Percentiles rank a stretch among this genome's conserved stretches.
Evolutionary conservation across 53 echinoderm and acorn worm species (phyloP).

Genomic region (Arbacia lixula): DNA sequence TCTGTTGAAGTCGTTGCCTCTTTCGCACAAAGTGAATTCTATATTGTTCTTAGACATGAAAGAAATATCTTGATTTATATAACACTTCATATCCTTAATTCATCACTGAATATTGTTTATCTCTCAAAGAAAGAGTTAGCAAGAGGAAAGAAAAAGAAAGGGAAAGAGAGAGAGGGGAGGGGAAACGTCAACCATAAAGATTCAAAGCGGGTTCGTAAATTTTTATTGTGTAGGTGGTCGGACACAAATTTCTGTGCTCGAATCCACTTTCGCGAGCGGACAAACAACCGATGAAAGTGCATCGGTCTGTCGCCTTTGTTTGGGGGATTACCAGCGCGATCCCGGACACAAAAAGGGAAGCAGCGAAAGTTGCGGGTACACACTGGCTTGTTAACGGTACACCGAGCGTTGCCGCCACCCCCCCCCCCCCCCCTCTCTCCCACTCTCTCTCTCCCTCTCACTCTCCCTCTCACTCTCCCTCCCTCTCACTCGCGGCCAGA

Average conservation of each 20-base stretch:
- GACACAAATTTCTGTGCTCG: constrained; percentile 5
- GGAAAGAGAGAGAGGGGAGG: no score
- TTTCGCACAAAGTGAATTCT: no score
- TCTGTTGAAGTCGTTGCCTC: no score
- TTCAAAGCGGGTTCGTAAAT: constrained; percentile 29
- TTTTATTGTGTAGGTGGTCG: constrained; percentile 36
- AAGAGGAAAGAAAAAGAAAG: no score
- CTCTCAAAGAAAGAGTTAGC: no score
- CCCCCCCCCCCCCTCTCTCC: no score
- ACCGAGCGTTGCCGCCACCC: no score
- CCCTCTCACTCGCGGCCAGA: background rate
- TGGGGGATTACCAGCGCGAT: background rate
- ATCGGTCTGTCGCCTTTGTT: constrained; percentile 25
- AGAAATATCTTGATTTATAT: no score
- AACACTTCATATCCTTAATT: no score
- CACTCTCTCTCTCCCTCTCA: no score
- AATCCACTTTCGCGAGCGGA: constrained; percentile 1
- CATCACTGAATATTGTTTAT: no score
- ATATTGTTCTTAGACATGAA: no score
- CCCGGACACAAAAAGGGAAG: constrained; percentile 22
- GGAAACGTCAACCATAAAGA: constrained; percentile 31
- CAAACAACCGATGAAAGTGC: background rate
- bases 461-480: background rate
- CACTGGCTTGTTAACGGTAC: constrained; percentile 38
- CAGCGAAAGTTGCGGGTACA: constrained; percentile 26